Evolutionary conservation across 2,888 invertebrate species (phyloP).

Genomic region (Clitarchus hookeri): DNA sequence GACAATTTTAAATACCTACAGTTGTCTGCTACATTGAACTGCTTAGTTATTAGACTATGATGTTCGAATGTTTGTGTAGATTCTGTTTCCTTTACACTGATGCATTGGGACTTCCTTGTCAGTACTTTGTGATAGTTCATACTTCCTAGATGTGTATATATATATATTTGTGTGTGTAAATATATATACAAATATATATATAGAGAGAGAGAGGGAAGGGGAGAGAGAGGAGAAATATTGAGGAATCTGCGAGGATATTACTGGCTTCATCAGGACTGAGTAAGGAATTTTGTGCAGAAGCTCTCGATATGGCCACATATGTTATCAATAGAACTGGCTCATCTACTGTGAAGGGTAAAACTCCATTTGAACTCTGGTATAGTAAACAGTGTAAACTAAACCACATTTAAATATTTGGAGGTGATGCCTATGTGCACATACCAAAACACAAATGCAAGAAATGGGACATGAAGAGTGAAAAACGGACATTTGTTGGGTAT

Average conservation of each 20-base stretch:
- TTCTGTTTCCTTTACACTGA: too few relatives aligned
- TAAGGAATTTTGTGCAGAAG: neutral
- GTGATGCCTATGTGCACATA: neutral
- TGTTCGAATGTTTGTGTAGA: too few relatives aligned
- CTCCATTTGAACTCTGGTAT: neutral
- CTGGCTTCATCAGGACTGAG: neutral
- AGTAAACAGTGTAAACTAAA: neutral
- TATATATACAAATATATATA: too few relatives aligned
- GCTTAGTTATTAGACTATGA: too few relatives aligned
- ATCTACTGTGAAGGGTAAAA: neutral
- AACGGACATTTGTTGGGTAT: neutral
- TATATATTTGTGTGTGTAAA: too few relatives aligned
- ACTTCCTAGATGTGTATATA: too few relatives aligned
- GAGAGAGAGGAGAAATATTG: neutral
- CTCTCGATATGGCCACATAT: neutral
- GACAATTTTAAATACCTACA: too few relatives aligned
- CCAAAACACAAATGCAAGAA: constrained; percentile 14
- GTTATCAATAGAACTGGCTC: neutral
- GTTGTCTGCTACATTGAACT: too few relatives aligned
- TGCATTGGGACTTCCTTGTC: too few relatives aligned
- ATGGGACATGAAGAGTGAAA: neutral
- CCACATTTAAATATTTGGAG: neutral
- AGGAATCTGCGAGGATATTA: neutral
- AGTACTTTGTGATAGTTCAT: too few relatives aligned
- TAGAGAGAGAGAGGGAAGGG: neutral